These are phyloP conservation scores for Sardina pilchardus DNA, from an alignment of 2,113 vertebrate genomes.

Conservation along the genomic window DNA sequence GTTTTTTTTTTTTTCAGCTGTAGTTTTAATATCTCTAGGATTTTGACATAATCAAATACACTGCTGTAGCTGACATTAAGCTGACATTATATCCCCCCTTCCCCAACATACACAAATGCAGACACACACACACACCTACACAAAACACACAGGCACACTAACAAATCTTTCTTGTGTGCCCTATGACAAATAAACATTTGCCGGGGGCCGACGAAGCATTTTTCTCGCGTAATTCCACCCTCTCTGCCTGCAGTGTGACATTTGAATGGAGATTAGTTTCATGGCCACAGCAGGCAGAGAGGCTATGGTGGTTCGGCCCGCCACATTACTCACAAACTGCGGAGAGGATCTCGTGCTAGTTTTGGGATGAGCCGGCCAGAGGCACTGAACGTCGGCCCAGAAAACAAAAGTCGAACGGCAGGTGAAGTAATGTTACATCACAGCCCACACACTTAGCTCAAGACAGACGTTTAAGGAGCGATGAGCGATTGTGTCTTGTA, in stretches of 20 bases:
- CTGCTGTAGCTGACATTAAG: constrained; percentile 44
- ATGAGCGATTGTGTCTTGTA: neutral
- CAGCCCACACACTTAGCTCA: neutral
- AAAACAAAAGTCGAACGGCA: neutral
- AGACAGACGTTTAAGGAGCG: neutral
- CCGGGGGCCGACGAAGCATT: constrained; percentile 38
- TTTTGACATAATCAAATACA: constrained; percentile 44
- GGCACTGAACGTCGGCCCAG: too few species aligned
- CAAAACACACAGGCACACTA: neutral
- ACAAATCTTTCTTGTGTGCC: neutral
- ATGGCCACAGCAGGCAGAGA: constrained; percentile 45
- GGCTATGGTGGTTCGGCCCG: too few species aligned
- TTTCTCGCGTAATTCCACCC: constrained; percentile 35
- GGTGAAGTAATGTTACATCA: neutral
- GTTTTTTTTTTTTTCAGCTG: constrained; percentile 16
- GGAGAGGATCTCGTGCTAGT: neutral
- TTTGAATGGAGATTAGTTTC: constrained; percentile 62
- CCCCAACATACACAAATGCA: constrained; percentile 11
- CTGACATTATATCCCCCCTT: neutral
- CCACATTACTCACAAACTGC: neutral
- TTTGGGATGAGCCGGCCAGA: neutral
- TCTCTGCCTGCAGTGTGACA: constrained; percentile 48
- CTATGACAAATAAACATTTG: constrained; percentile 28
- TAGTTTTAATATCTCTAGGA: neutral
- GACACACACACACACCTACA: neutral